A percentile compares a stretch with the other conserved stretches of the same genome.
phyloP scores from a whole-genome alignment of 1,140 invertebrate species.

The Drosophila neocordata region DNA sequence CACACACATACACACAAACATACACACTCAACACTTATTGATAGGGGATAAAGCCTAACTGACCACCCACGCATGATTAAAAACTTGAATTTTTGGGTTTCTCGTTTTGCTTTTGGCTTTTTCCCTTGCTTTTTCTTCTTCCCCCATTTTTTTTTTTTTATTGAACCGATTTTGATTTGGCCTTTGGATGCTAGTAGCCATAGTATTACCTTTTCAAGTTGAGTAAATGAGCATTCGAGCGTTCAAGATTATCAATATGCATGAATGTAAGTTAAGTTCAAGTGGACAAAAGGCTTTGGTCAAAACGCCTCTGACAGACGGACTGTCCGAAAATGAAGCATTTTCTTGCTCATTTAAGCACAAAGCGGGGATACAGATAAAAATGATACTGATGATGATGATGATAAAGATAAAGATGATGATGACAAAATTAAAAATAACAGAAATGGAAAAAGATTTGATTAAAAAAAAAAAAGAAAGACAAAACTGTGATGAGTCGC shows the following conservation, averaged over 20 bases:
- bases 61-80: slow-evolving; percentile 57
- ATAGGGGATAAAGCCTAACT: slow-evolving; percentile 43
- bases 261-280: slow-evolving; percentile 52
- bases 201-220: slow-evolving; percentile 46
- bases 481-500: not conserved
- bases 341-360: slow-evolving; percentile 31
- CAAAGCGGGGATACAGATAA: not conserved
- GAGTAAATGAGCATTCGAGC: slow-evolving; percentile 56
- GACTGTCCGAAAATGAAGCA: slow-evolving; percentile 18
- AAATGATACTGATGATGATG: not conserved
- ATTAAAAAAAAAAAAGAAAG: slow-evolving; percentile 21
- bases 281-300: slow-evolving; percentile 23
- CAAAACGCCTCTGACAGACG: not conserved
- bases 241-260: slow-evolving; percentile 64
- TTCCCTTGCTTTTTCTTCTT: not conserved
- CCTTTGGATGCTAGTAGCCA: not conserved
- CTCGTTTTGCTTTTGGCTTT: too few species aligned
- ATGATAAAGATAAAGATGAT: not conserved
- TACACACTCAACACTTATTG: not conserved
- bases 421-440: not conserved
- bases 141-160: not conserved
- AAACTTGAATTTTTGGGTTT: slow-evolving; percentile 36
- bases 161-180: not conserved
- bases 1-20: slow-evolving; percentile 12
- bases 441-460: slow-evolving; percentile 43